Evolutionary conservation across 2,888 invertebrate genomes (phyloP).

Genomic region (Chrysina gloriosa): DNA sequence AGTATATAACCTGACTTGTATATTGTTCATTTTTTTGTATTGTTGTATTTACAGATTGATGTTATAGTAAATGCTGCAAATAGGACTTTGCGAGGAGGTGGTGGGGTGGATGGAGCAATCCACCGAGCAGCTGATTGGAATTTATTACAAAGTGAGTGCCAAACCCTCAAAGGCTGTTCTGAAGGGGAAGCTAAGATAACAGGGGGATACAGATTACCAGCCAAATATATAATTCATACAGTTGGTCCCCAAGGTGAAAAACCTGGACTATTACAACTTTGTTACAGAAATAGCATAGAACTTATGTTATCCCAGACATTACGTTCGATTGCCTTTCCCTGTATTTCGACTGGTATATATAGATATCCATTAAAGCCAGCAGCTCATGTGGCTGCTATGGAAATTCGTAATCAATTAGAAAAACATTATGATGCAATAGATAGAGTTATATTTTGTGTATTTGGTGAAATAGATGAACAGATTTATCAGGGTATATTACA

Average conservation of each 20-base stretch:
- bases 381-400: conserved; percentile 77
- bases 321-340: conserved; percentile 84
- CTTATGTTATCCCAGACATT: conserved; percentile 70
- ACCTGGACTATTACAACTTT: conserved; percentile 71
- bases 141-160: conserved; percentile 76
- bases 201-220: conserved; percentile 83
- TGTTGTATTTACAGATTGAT: conserved; percentile 71
- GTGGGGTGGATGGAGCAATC: conserved; percentile 93
- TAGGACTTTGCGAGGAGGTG: conserved; percentile 78
- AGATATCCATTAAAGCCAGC: conserved; percentile 86
- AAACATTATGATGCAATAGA: conserved; percentile 69
- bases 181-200: conserved; percentile 89
- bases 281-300: conserved; percentile 77
- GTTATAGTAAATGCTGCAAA: conserved; percentile 94
- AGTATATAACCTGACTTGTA: conserved; percentile 59
- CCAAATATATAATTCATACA: conserved; percentile 89
- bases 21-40: neutral
- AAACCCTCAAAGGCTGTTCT: conserved; percentile 76
- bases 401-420: conserved; percentile 75
- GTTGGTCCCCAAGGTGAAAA: conserved; percentile 87
- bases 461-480: conserved; percentile 76
- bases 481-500: conserved; percentile 80
- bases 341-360: conserved; percentile 92
- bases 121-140: conserved; percentile 81
- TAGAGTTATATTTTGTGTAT: conserved; percentile 84